Evolutionary conservation across 2,113 vertebrate species (phyloP), one percentile per base, ranked within the genome.

Genomic region (Helogale parvula): DNA sequence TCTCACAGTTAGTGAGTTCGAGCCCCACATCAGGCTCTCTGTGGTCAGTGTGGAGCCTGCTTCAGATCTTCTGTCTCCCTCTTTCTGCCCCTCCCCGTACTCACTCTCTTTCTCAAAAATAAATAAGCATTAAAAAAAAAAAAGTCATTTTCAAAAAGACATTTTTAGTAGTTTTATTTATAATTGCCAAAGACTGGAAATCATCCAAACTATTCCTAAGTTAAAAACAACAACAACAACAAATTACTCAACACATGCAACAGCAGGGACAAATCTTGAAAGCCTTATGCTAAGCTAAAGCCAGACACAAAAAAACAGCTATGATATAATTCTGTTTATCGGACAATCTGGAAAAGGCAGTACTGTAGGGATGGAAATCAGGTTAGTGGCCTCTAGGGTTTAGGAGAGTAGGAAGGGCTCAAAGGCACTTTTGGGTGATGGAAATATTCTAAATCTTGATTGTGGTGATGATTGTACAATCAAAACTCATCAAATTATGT

Each of bases 241-340:
- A 45, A 47, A 76, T 25, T 41, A 38, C 31, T 94, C 63, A 41
- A 41, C 41, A 97, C 15, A 52, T 76, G n/a, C 50, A 74, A 4
- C 38, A 68, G 45, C 27, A 68, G 91, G 14, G n/a, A n/a, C 3
- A 3, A 77, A 81, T 85, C 38, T 87, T 86, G 83, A 76, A 96
- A 92, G 79, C n/a, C 27, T 76, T 93, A 93, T 69, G 21, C 66
- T 82, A 65, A 81, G 21, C 88, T 65, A 91, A 88, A 95, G 38
- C 35, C 82, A 96, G 88, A 72, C 76, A 88, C 63, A 88, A 77
- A 90, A 96, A 93, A 21, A 66, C 80, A 63, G 14, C 86, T 95
- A 27, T 45, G 85, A 0, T 93, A n/a, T 88, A 90, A 90, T 88
- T 82, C 60, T 23, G 41, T 72, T 87, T 95, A 82, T 95, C 68